Percentiles rank a stretch among this genome's conserved stretches.
Evolutionary conservation across 2,797 vertebrate genomes (phyloP).

Genomic region (Typhlichthys eigenmanni): DNA sequence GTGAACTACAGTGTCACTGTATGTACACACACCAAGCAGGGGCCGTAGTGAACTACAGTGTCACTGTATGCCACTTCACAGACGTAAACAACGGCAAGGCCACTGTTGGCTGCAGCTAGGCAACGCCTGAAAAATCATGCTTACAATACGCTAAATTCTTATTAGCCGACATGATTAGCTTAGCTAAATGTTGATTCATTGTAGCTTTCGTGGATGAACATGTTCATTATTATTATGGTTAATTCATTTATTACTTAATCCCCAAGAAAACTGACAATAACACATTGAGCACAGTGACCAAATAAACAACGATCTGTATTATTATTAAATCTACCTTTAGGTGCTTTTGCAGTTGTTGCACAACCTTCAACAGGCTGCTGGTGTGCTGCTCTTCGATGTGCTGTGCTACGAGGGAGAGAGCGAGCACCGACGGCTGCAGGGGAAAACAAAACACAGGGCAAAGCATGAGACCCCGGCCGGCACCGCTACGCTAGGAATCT

Average conservation of each 20-base stretch:
- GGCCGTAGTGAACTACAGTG: too few relatives aligned
- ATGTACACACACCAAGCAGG: background rate
- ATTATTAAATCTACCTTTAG: conserved; percentile 78
- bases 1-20: too few relatives aligned
- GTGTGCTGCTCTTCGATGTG: conserved; percentile 89
- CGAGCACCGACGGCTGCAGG: conserved; percentile 90
- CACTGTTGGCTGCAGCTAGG: background rate
- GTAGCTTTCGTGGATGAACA: background rate
- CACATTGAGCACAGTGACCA: too few relatives aligned
- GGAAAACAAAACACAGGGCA: conserved; percentile 15
- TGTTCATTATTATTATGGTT: too few relatives aligned
- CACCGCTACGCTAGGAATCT: conserved; percentile 36
- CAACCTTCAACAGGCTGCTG: conserved; percentile 83
- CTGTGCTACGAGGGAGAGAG: conserved; percentile 91
- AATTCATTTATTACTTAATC: too few relatives aligned
- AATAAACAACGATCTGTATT: too few relatives aligned
- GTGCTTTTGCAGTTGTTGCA: conserved; percentile 88
- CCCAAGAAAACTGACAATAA: too few relatives aligned
- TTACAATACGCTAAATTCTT: background rate
- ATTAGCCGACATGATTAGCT: background rate
- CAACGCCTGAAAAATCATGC: background rate
- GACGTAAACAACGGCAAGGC: background rate
- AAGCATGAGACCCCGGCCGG: background rate
- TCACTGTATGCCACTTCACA: background rate
- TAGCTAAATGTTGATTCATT: background rate